Conservation (phyloP, 2,797 vertebrate genomes). For the Rachycentron canadum region DNA sequence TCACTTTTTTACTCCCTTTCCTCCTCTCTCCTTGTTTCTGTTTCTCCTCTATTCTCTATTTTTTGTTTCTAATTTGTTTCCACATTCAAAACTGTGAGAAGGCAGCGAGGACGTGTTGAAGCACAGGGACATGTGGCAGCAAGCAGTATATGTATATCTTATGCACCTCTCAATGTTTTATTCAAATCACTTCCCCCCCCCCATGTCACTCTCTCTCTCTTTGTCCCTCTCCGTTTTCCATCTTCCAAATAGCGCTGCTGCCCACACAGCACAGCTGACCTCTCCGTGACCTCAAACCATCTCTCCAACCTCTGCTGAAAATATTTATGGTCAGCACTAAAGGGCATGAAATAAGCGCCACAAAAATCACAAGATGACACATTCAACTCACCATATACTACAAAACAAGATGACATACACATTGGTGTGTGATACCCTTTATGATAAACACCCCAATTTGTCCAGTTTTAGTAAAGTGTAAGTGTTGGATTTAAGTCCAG, state of each 20-base stretch:
- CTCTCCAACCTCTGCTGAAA: constrained; percentile 36
- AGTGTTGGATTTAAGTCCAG: no score
- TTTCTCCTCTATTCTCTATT: constrained; percentile 11
- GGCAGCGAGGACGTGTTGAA: constrained; percentile 54
- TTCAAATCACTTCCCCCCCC: constrained; percentile 16
- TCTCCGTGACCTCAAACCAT: constrained; percentile 56
- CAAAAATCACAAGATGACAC: constrained; percentile 34
- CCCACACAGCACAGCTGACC: constrained; percentile 63
- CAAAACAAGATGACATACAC: not conserved
- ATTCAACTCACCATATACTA: constrained; percentile 18
- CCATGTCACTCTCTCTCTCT: constrained; percentile 8
- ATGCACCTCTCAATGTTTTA: constrained; percentile 25
- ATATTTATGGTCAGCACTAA: constrained; percentile 44
- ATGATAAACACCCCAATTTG: not conserved
- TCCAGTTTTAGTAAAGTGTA: no score
- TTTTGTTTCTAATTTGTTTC: constrained; percentile 50
- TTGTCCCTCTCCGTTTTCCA: constrained; percentile 29
- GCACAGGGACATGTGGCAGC: constrained; percentile 40
- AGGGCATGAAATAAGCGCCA: constrained; percentile 44
- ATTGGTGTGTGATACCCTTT: not conserved
- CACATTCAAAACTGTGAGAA: constrained; percentile 35
- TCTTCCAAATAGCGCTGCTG: constrained; percentile 36
- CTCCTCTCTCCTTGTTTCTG: not conserved
- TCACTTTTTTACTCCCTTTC: not conserved
- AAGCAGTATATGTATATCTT: constrained; percentile 29